phyloP scores from a whole-genome alignment of 2,113 vertebrate genomes.

The Phyllopteryx taeniolatus region DNA sequence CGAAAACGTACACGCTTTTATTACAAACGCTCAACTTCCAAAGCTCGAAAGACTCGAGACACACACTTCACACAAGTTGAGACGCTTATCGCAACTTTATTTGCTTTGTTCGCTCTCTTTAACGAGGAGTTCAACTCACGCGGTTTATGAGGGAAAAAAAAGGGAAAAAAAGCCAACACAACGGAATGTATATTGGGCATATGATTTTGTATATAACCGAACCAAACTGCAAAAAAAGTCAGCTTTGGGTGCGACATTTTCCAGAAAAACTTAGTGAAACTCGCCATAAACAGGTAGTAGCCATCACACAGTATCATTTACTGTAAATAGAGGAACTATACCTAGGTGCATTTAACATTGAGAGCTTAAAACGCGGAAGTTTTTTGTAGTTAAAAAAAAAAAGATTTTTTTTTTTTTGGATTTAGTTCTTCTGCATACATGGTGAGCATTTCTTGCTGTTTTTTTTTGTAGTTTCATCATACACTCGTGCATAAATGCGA shows the following conservation, averaged over 20 bases:
- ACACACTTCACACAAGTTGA: conserved; percentile 40
- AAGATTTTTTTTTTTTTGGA: background rate
- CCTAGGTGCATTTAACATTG: conserved; percentile 40
- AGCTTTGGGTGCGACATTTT: conserved; percentile 11
- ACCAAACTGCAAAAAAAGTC: conserved; percentile 5
- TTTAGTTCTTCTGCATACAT: background rate
- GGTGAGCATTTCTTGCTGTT: background rate
- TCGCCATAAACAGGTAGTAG: conserved; percentile 42
- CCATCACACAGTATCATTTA: conserved; percentile 33
- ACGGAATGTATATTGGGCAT: background rate
- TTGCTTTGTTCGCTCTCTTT: background rate
- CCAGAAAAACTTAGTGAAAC: conserved; percentile 51
- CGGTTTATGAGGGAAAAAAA: background rate
- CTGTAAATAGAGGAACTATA: conserved; percentile 55
- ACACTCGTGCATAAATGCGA: background rate
- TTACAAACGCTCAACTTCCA: no score
- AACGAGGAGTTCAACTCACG: background rate
- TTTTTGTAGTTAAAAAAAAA: background rate
- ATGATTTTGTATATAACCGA: background rate
- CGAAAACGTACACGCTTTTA: background rate
- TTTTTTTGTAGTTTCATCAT: background rate
- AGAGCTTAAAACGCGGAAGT: conserved; percentile 49
- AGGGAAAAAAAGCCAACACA: background rate
- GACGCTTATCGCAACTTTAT: conserved; percentile 36
- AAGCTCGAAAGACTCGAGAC: background rate